Percentiles rank a stretch among this genome's conserved stretches.
phyloP scores from a whole-genome alignment of 2,797 vertebrate species.

The Netta rufina region DNA sequence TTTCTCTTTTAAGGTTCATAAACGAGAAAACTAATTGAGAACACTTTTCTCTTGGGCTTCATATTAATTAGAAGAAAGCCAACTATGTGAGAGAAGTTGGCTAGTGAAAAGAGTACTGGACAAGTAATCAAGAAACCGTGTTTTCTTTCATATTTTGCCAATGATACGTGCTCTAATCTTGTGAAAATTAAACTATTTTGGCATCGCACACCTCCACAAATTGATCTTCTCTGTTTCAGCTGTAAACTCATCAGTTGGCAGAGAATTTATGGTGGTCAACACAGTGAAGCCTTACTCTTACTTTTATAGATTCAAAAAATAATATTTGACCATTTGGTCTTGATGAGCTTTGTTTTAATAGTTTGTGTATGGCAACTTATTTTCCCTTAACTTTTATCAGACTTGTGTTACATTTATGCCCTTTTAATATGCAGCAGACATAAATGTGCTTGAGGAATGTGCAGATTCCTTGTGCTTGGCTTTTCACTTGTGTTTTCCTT shows the following conservation, averaged over 20 bases:
- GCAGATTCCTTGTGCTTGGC: background rate
- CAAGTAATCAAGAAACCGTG: background rate
- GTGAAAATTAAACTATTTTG: background rate
- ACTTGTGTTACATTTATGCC: background rate
- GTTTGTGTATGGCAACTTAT: background rate
- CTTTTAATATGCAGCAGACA: background rate
- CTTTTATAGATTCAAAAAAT: background rate
- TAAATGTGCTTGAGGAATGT: background rate
- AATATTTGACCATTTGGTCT: background rate
- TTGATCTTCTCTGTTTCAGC: background rate
- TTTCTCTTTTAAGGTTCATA: background rate
- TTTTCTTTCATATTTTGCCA: background rate
- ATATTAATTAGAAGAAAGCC: background rate
- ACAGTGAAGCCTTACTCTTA: background rate
- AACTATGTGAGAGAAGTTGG: background rate
- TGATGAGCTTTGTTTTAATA: background rate
- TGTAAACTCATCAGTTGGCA: background rate
- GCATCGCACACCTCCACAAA: background rate
- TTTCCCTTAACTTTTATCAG: background rate
- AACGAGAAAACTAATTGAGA: background rate
- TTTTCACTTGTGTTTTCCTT: slow-evolving; percentile 56
- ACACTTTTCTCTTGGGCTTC: background rate
- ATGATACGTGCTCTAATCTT: background rate
- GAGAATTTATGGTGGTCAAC: background rate
- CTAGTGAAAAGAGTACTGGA: background rate